Base-by-base conservation (phyloP, 2,113 vertebrate genomes). In the Cyanistes caeruleus region DNA sequence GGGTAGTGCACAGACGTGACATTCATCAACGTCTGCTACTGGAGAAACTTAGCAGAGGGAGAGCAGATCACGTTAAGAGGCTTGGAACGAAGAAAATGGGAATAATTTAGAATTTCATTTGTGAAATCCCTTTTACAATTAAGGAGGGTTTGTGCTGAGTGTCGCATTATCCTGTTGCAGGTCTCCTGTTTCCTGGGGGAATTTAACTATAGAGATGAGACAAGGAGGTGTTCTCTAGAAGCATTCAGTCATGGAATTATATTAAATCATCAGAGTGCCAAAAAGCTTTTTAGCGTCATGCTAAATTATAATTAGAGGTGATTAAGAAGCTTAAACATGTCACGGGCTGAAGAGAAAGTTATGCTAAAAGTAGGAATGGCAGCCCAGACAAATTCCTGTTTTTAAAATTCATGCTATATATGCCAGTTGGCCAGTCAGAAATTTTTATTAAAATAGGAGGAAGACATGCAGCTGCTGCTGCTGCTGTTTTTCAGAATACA, bases 31-130 rank as follows among this genome's bases (percentile, higher is more conserved):
- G 14, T 70, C 44, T 82, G 72, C 76, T 89, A 10, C 25, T 84
- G 80, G 33, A 87, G 76, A 53, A 87, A 76, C 14, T 60, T n/a
- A 76, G 25, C 56, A 90, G 56, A 81, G 83, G 44, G 58, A 85
- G 67, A 93, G 59, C 64, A 78, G 78, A 93, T 92, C 77, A 43
- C 1, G 6, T 84, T 95, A 89, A 96, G 83, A 84, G 56, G 49
- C 83, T 97, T 84, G 59, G 60, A 90, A 53, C 89, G 67, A 79
- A 97, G 75, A 81, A 92, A 89, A 77, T 2, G 35, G 63, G 70
- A 92, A 92, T 93, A 86, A 96, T 95, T 88, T 78, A 89, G 85
- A 76, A 90, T 95, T 97, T 85, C 46, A 84, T 89, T 96, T 90
- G 62, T 84, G 41, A 96, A 93, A 96, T 97, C 82, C 72, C 68